Base-by-base conservation (phyloP, 2,888 invertebrate genomes). In the Drosophila quinaria region DNA sequence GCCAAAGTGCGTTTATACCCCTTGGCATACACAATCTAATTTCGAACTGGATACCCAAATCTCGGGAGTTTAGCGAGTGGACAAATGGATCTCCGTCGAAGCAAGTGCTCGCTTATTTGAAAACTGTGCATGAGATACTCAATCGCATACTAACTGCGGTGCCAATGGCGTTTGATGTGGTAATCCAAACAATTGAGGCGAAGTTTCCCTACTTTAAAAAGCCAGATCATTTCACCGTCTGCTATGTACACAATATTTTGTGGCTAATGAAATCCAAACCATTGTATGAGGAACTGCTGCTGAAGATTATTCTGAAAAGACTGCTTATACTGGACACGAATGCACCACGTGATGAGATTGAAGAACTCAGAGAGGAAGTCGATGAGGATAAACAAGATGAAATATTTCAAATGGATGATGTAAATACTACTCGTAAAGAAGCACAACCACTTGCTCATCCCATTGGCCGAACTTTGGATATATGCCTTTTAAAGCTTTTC, bases 131-230 rank as follows among this genome's bases (percentile, higher is more conserved):
- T 82, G 90, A 93, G 15, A 88, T 94, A 9, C 80, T 95, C 1
- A 87, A 91, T 66, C 92, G 93, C 10, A 81, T 93, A 39, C 67
- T 92, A 0, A 90, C 90, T 3, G 90, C 91, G 2, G 91, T 93
- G 44, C 96, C 96, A 17, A 94, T 95, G 94, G 95, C 96, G 22
- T 95, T 94, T 83, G 95, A 96, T 70, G 92, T 96, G 22, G 92
- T 97, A 15, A 90, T 96, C 79, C 94, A 95, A 49, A 93, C 94
- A 11, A 92, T 97, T 17, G 93, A 94, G 62, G 93, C 94, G 3
- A 93, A 94, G 51, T 98, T 96, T 92, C 98, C 98, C 0, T 98
- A 97, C 91, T 94, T 95, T 90, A 96, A 95, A 85, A 95, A 94
- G 63, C 94, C 95, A 0, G 93, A 95, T 4, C 95, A 95, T 84